Conservation (phyloP, 2,888 invertebrate species). For the Platerodrilus igneus region DNA sequence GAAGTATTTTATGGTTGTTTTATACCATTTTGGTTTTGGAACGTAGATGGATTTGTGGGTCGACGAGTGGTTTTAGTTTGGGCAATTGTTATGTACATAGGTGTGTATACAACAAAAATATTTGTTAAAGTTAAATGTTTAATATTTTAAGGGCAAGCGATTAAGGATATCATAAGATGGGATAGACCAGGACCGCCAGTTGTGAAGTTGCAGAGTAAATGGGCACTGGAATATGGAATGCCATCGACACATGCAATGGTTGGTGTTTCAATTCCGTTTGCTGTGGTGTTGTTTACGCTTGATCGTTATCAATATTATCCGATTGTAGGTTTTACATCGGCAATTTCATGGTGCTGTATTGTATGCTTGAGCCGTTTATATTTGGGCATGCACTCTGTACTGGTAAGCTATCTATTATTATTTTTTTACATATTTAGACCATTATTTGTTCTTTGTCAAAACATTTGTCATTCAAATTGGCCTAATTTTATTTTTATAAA, state of each 20-base stretch:
- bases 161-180: slow-evolving; percentile 85
- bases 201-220: slow-evolving; percentile 76
- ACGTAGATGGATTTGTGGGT: slow-evolving; percentile 82
- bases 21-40: slow-evolving; percentile 94
- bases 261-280: slow-evolving; percentile 81
- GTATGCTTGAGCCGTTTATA: slow-evolving; percentile 84
- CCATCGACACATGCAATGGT: slow-evolving; percentile 94
- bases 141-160: slow-evolving; percentile 65
- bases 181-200: slow-evolving; percentile 84
- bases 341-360: slow-evolving; percentile 65
- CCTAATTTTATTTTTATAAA: neutral
- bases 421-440: neutral
- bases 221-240: slow-evolving; percentile 91
- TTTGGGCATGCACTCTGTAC: slow-evolving; percentile 88
- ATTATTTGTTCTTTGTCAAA: neutral
- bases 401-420: slow-evolving; percentile 57
- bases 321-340: slow-evolving; percentile 55
- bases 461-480: too few relatives aligned
- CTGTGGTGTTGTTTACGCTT: slow-evolving; percentile 74
- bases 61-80: slow-evolving; percentile 77
- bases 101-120: slow-evolving; percentile 45
- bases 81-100: slow-evolving; percentile 80
- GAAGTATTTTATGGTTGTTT: slow-evolving; percentile 88
- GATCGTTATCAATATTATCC: slow-evolving; percentile 72
- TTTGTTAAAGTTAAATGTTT: neutral